These are phyloP conservation scores for Crotophaga sulcirostris DNA, from an alignment of 2,113 vertebrate genomes.

Conservation along the genomic window DNA sequence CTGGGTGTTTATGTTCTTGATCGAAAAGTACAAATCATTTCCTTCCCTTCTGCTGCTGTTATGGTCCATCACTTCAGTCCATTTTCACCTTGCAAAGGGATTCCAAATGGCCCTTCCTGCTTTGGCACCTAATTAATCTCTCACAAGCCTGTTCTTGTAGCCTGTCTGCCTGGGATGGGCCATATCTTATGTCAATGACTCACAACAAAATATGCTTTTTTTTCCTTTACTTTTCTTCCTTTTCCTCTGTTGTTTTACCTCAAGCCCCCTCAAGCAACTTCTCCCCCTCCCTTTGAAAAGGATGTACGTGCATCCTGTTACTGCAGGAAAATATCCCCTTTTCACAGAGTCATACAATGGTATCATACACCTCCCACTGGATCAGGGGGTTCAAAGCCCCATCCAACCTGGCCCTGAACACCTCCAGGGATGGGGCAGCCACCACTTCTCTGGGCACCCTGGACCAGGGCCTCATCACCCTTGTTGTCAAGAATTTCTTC, in stretches of 20 bases:
- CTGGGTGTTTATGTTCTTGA: conserved; percentile 57
- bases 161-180: conserved; percentile 29
- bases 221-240: background rate
- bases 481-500: too few species aligned
- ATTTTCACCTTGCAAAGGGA: conserved; percentile 74
- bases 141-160: conserved; percentile 60
- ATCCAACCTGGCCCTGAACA: too few species aligned
- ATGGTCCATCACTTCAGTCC: conserved; percentile 72
- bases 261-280: background rate
- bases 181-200: background rate
- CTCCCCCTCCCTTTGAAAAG: background rate
- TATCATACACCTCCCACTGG: too few species aligned
- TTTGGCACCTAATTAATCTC: conserved; percentile 76
- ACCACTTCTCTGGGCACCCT: too few species aligned
- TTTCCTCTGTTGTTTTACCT: background rate
- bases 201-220: background rate
- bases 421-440: too few species aligned
- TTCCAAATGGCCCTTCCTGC: conserved; percentile 56
- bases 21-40: conserved; percentile 71
- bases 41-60: conserved; percentile 47
- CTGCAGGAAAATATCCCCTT: background rate
- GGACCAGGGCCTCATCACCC: too few species aligned
- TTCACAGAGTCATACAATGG: background rate
- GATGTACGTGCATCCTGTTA: background rate
- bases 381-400: too few species aligned